Evolutionary conservation across 2,797 vertebrate genomes (phyloP).

Genomic region (Myotis findleyi): DNA sequence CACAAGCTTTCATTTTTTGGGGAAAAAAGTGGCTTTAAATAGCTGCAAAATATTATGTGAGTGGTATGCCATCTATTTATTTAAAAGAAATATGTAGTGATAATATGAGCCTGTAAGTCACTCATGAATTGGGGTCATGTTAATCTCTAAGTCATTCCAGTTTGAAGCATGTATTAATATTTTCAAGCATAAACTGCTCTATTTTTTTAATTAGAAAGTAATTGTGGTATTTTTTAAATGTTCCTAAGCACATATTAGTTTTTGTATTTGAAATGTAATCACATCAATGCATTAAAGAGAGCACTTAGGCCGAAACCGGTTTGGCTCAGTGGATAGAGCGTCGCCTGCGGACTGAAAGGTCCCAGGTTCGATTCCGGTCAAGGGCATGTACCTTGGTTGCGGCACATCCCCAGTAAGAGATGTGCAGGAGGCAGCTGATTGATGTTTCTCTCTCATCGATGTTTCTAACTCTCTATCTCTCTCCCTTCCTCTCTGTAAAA

Average conservation of each 20-base stretch:
- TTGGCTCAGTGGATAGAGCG: too few relatives aligned
- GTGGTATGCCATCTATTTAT: neutral
- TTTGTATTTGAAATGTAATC: conserved; percentile 57
- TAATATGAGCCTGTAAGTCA: neutral
- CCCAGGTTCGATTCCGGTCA: too few relatives aligned
- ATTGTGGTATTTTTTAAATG: neutral
- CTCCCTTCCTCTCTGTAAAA: too few relatives aligned
- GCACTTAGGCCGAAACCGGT: neutral
- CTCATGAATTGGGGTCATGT: neutral
- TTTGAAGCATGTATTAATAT: conserved; percentile 43
- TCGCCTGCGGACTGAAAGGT: too few relatives aligned
- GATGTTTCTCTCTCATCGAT: too few relatives aligned
- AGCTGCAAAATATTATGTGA: neutral
- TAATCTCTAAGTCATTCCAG: neutral
- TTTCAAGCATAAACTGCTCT: neutral
- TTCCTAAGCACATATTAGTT: neutral
- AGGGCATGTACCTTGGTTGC: too few relatives aligned
- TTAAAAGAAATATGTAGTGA: neutral
- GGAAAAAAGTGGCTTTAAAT: conserved; percentile 14
- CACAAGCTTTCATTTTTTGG: neutral
- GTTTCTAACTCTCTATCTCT: too few relatives aligned
- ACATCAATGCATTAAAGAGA: neutral
- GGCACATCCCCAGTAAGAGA: too few relatives aligned
- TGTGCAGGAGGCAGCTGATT: too few relatives aligned
- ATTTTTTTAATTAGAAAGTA: conserved; percentile 41